Base-by-base conservation (phyloP, 2,797 vertebrate species). In the Spinus olivaceus region DNA sequence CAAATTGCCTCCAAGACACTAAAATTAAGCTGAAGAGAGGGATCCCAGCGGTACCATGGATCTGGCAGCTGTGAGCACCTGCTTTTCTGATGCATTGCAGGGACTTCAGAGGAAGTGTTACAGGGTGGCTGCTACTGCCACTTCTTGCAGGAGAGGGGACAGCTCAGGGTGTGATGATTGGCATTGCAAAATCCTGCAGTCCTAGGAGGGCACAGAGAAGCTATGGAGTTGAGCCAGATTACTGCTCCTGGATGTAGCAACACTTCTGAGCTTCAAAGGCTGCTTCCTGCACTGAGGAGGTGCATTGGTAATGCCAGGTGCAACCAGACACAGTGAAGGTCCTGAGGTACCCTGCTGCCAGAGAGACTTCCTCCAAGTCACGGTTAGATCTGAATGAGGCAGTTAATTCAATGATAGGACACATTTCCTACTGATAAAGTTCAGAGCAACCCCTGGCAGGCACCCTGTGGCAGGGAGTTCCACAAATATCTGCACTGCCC, bases 61-160 rank as follows among this genome's bases (percentile, higher is more conserved):
- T 91, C 87, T 93, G 79, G 93, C 92, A 92, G 81, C 94, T 94
- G 86, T 39, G 51, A 91, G 94, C 91, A 95, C 92, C 92, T 95
- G 85, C 69, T 42, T 94, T 87, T 73, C 90, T 96, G 96, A 95
- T 95, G 96, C 97, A 96, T 92, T 96, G 92, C 95, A 95, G 92
- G 57, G 91, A 88, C 86, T 86, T 39, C 56, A 89, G 74, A 41
- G 35, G 49, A 56, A 84, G 63, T 42, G 39, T 69, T 82, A 81
- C 19, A 41, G 50, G 93, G n/a, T 80, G 66, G 41, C 71, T 93
- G 84, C 84, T 64, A 6, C 61, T 28, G 72, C 57, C 78, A 74
- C 61, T 32, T 27, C 63, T 79, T 39, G 65, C 10, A 7, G 59
- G 81, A 49, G 78, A 56, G 83, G 93, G 92, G 64, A 95, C 70